These are phyloP conservation scores for Polylopha cassiicola DNA, from an alignment of 2,888 invertebrate genomes.

Conservation along the genomic window DNA sequence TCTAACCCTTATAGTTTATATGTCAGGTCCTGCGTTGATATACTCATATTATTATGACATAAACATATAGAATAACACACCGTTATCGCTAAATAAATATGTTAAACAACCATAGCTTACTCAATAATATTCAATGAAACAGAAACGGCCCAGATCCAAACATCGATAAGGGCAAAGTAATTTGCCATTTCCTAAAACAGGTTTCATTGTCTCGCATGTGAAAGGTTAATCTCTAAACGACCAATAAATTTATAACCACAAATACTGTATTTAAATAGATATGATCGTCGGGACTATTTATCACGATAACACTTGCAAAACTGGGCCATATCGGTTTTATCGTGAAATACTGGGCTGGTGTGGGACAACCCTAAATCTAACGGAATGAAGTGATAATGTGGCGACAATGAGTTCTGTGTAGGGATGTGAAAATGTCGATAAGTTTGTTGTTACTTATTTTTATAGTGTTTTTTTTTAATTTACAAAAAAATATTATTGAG, in stretches of 20 bases:
- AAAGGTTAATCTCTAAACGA: slow-evolving; percentile 21
- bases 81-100: too few species aligned
- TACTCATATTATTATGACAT: too few species aligned
- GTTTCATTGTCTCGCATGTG: slow-evolving; percentile 14
- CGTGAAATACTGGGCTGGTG: slow-evolving; percentile 47
- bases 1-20: too few species aligned
- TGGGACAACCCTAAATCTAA: slow-evolving; percentile 56
- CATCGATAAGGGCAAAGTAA: slow-evolving; percentile 9
- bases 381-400: slow-evolving; percentile 64
- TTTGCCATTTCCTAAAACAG: slow-evolving; percentile 12
- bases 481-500: too few species aligned
- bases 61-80: too few species aligned
- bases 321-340: slow-evolving; percentile 43
- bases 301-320: slow-evolving; percentile 38
- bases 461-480: too few species aligned
- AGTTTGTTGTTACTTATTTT: slow-evolving; percentile 31
- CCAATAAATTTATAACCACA: slow-evolving; percentile 16
- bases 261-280: slow-evolving; percentile 24
- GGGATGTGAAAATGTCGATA: slow-evolving; percentile 34
- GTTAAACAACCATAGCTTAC: too few species aligned
- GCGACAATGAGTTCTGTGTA: slow-evolving; percentile 43
- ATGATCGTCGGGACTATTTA: slow-evolving; percentile 36
- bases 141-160: too few species aligned
- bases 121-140: too few species aligned
- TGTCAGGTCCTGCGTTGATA: too few species aligned